A percentile compares a stretch with the other conserved stretches of the same genome.
phyloP scores from a whole-genome alignment of 2,797 vertebrate species.

The Phataginus tricuspis region DNA sequence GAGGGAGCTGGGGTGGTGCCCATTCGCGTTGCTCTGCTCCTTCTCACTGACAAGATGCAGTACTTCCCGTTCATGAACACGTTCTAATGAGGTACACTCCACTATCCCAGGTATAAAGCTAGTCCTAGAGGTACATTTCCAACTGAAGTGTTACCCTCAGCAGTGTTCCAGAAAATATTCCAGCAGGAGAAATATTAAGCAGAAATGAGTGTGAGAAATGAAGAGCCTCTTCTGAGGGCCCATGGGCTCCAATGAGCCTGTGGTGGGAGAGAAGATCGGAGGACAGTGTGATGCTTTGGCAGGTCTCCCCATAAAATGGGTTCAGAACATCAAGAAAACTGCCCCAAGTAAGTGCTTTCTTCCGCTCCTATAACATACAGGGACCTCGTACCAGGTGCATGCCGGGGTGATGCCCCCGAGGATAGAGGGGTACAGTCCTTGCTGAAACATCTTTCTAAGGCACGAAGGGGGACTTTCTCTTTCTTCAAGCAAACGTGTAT shows the following conservation, averaged over 20 bases:
- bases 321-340: background rate
- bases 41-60: background rate
- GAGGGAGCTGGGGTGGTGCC: background rate
- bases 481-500: background rate
- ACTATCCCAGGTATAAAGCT: background rate
- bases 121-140: conserved; percentile 26
- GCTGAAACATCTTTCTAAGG: background rate
- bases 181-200: background rate
- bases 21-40: background rate
- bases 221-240: background rate
- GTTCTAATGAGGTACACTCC: background rate
- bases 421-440: background rate
- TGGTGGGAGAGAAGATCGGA: background rate
- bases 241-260: background rate
- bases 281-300: background rate
- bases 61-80: background rate
- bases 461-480: background rate
- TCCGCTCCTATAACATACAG: background rate
- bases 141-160: background rate
- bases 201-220: background rate
- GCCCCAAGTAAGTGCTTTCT: background rate
- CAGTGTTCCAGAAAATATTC: background rate
- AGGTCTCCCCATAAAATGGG: background rate
- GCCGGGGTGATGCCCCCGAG: background rate
- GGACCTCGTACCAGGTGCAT: background rate